Evolutionary conservation across 2,113 vertebrate genomes (phyloP), one percentile per base, ranked within the genome.

Genomic region (Bombycilla garrulus): DNA sequence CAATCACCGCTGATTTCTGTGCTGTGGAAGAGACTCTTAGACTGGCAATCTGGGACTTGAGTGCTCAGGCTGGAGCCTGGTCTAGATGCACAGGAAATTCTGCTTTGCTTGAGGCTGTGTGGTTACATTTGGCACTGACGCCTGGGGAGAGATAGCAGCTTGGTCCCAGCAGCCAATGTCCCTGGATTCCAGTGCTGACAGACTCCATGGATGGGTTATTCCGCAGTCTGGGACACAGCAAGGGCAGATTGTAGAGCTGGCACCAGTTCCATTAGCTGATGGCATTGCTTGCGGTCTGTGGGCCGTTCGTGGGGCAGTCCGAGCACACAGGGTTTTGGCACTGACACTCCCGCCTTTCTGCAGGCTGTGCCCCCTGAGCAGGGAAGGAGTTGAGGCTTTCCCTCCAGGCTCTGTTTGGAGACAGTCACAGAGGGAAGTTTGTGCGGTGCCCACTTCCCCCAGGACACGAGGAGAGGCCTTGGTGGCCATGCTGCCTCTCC

Each of bases 181-280:
- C 21, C 29, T 50, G 47, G 48, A 28, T n/a, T 76, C 5, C 0
- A 0, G n/a, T 72, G 57, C 62, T 60, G 28, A 7, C 13, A 15
- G 33, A 9, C 13, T 26, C 33, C 6, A 1, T 16, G 60, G 40
- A 38, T 29, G 31, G 29, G 12, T 45, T 45, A 23, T 50, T 54
- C 73, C 15, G 1, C 35, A 22, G 3, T 10, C 10, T 69, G 47
- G 53, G 35, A n/a, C 38, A 38, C 44, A 54, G 61, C 26, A 36
- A 31, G 51, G 51, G 42, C 26, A 5, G 10, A 31, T 2, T 47
- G 26, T 4, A 44, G 48, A 16, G 25, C 26, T 62, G 45, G 25
- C 38, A 5, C n/a, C 19, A 17, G 26, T 44, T 33, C 35, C 25
- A 5, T 44, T 9, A n/a, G 50, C 42, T 91, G 47, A 5, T 35